Base-by-base conservation (phyloP, 37 sponge, comb jelly and placozoan species). In the Aplysina aerophoba region DNA sequence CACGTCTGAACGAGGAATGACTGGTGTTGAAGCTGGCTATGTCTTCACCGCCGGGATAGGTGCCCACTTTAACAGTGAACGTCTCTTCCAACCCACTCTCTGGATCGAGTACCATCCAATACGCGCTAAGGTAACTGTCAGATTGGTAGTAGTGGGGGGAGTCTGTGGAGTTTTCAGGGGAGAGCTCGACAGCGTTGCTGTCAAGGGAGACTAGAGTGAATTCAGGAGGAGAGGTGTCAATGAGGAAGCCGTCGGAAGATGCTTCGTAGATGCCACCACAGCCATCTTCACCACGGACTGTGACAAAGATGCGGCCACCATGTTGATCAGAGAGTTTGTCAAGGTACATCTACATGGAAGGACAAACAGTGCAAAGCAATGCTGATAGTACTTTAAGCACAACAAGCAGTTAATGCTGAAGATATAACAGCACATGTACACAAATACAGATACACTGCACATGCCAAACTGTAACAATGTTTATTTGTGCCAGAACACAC, bases 181-280 rank as follows among this genome's bases (percentile, higher is more conserved):
- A 69, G 21, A 75, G 21, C 27, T 66, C 57, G 30, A 90, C 81
- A 63, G 88, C 85, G 25, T 82, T 38, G 22, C 30, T n/a, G 15
- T 92, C 95, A 37, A 89, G 67, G 15, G 77, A 64, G 53, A 85
- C 38, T 20, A 87, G 24, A 84, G 57, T 59, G 17, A 95, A 73
- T 54, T 35, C 81, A 14, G 96, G 93, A 30, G 96, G 90, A 30
- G 81, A 61, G 31, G 85, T 36, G 63, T 92, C 93, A 39, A 95
- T 87, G 50, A 86, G 82, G 60, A 95, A 89, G 21, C 96, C 96
- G 78, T 95, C 86, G 8, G 96, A 95, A 13, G 89, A 83, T 8
- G 92, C 84, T n/a, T 89, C 90, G 11, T 91, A 55, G 25, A 81
- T 22, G 34, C 33, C 37, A 33, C 86, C 90, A 81, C 92, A 91